Percentiles rank a stretch among this genome's conserved stretches.
Conservation (phyloP, 2,888 invertebrate species). For the Lapara coniferarum region DNA sequence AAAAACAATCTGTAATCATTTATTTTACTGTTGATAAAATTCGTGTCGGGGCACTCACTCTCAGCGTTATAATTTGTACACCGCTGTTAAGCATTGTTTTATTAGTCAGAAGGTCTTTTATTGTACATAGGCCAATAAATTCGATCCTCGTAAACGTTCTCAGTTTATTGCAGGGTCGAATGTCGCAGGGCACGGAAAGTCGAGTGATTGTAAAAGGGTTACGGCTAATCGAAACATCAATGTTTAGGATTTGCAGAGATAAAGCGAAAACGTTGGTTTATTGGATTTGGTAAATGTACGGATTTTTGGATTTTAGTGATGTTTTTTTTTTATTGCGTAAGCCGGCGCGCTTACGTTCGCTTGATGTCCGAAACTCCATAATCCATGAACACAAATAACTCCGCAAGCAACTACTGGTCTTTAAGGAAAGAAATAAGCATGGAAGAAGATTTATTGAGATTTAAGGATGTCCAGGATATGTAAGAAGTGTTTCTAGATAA, state of each 20-base stretch:
- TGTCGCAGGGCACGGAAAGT: constrained; percentile 28
- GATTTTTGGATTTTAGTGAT: not conserved
- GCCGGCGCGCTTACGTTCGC: too few relatives aligned
- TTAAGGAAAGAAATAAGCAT: too few relatives aligned
- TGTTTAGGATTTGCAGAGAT: constrained; percentile 15
- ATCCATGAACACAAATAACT: too few relatives aligned
- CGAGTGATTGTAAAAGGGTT: constrained; percentile 25
- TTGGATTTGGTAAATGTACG: constrained; percentile 6
- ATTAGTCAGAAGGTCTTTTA: constrained; percentile 53
- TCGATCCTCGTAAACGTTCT: constrained; percentile 51
- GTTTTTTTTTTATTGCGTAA: not conserved
- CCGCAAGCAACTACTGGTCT: too few relatives aligned
- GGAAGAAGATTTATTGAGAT: too few relatives aligned
- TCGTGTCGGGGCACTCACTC: not conserved
- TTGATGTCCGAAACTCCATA: too few relatives aligned
- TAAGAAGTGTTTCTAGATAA: too few relatives aligned
- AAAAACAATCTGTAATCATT: constrained; percentile 4
- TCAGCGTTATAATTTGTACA: constrained; percentile 57
- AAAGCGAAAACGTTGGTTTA: constrained; percentile 5
- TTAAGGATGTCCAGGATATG: too few relatives aligned
- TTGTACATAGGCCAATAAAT: constrained; percentile 57
- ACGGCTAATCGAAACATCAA: constrained; percentile 21
- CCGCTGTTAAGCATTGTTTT: constrained; percentile 57
- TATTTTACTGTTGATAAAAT: constrained; percentile 10
- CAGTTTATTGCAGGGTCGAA: constrained; percentile 51